phyloP scores from a whole-genome alignment of 2,797 vertebrate genomes.

The Malurus splendens region DNA sequence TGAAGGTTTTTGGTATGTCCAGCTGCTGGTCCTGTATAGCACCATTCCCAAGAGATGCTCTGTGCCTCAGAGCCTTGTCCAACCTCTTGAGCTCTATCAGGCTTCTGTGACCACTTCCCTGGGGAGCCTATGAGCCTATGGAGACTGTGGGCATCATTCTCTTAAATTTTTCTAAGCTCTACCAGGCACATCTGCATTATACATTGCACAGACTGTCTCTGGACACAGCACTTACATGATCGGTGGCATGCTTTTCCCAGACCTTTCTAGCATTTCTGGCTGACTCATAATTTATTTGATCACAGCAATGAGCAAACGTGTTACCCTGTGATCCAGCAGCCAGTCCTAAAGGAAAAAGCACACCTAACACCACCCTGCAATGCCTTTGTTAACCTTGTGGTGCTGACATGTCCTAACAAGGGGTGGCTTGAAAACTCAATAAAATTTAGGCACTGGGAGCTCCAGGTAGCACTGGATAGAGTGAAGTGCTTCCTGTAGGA shows the following conservation, averaged over 20 bases:
- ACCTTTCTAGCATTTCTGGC: neutral
- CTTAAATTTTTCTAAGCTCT: neutral
- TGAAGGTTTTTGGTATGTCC: neutral
- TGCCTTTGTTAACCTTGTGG: neutral
- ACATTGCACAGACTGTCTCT: neutral
- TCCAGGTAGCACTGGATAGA: neutral
- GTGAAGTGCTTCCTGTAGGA: neutral
- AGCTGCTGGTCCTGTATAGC: neutral
- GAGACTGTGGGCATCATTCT: neutral
- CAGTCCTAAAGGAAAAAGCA: neutral
- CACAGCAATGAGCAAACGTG: neutral
- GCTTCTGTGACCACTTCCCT: neutral
- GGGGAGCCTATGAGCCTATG: neutral
- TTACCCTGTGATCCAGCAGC: neutral
- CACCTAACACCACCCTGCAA: neutral
- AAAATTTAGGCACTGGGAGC: neutral
- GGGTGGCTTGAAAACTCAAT: neutral
- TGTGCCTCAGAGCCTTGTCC: neutral
- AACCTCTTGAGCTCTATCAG: no score
- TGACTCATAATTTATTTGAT: neutral
- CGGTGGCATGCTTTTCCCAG: neutral
- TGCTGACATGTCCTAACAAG: neutral
- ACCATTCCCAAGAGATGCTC: no score
- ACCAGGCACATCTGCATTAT: neutral
- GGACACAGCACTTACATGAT: accelerated